A percentile compares a stretch with the other conserved stretches of the same genome.
These are phyloP conservation scores for Mantis religiosa DNA, from an alignment of 2,888 invertebrate species.

Conservation along the genomic window DNA sequence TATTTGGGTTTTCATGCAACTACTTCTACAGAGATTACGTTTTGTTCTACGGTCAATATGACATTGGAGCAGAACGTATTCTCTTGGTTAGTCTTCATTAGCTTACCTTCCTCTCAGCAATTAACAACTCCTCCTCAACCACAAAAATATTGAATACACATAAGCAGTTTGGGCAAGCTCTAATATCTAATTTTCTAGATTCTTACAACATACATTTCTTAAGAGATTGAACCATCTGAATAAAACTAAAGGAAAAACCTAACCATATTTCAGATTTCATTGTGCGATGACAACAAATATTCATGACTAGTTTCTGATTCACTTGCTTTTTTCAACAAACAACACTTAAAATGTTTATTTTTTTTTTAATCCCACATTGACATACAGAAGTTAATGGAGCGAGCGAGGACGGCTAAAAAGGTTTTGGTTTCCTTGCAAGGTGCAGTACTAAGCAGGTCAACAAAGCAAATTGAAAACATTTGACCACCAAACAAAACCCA, in stretches of 20 bases:
- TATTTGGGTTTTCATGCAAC: neutral
- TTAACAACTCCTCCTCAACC: neutral
- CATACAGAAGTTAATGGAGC: conserved; percentile 18
- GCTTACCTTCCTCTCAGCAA: neutral
- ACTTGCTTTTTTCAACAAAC: conserved; percentile 20
- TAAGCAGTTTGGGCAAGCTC: neutral
- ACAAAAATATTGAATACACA: conserved; percentile 3
- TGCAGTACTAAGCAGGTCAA: conserved; percentile 16
- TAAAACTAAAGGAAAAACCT: conserved; percentile 9
- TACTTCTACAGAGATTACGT: neutral
- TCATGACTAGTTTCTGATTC: conserved; percentile 22
- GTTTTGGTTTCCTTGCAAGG: neutral
- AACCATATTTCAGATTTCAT: conserved; percentile 16
- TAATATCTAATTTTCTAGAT: neutral
- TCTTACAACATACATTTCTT: neutral
- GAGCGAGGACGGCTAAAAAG: conserved; percentile 21
- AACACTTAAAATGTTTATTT: conserved; percentile 18
- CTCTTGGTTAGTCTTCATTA: neutral
- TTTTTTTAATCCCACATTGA: conserved; percentile 4
- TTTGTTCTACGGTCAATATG: neutral
- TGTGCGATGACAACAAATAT: conserved; percentile 25
- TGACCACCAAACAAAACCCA: neutral
- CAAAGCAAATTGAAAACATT: conserved; percentile 10
- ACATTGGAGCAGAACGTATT: neutral
- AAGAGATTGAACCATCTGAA: conserved; percentile 10